Evolutionary conservation across 2,113 vertebrate species (phyloP).

Genomic region (Ellobius talpinus): DNA sequence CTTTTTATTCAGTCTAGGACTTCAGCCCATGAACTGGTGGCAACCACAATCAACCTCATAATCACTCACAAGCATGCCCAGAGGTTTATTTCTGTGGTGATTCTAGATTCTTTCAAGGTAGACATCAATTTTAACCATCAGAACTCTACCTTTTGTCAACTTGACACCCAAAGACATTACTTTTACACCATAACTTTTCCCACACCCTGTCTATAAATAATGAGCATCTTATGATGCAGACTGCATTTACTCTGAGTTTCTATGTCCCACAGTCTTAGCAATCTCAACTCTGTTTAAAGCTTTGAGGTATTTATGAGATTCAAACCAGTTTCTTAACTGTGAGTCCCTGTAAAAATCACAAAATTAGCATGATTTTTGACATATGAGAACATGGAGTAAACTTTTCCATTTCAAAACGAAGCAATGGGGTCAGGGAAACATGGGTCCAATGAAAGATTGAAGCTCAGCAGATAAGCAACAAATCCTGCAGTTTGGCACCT

Average conservation of each 20-base stretch:
- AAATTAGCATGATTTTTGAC: background rate
- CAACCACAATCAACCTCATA: background rate
- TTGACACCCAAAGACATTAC: background rate
- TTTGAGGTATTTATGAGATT: background rate
- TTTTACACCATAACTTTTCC: background rate
- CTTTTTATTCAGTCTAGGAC: background rate
- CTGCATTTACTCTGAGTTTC: background rate
- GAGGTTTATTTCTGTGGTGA: background rate
- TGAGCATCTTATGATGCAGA: background rate
- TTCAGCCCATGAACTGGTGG: background rate
- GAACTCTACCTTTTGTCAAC: background rate
- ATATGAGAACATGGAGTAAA: background rate
- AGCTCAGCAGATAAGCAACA: background rate
- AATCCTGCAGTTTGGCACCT: background rate
- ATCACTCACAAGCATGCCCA: background rate
- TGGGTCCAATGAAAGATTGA: background rate
- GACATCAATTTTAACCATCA: background rate
- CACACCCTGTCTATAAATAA: background rate
- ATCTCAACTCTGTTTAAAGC: background rate
- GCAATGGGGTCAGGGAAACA: background rate
- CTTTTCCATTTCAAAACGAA: background rate
- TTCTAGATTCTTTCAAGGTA: background rate
- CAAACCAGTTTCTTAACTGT: background rate
- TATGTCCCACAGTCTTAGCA: background rate
- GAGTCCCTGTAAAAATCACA: background rate